Evolutionary conservation across 2,797 vertebrate species (phyloP), one percentile per base, ranked within the genome.

Genomic region (Centropyge bicolor): DNA sequence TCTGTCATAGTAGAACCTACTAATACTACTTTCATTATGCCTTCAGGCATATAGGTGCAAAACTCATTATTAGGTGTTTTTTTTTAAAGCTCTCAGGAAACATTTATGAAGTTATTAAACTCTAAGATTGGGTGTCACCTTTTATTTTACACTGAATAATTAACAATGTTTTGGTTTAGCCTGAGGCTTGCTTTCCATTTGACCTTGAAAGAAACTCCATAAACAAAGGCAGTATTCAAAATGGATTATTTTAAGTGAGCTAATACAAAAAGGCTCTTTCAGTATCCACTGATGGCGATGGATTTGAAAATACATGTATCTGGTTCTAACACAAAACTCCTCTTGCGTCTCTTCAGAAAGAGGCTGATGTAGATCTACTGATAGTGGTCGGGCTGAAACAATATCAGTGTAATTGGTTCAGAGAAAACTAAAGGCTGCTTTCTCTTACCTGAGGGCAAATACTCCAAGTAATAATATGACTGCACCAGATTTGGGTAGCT

Each of bases 121-220:
- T 41, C 84, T 36, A n/a, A 70, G 20, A 74, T 72, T 64, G 43
- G 49, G 8, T 65, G 24, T 67, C 43, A 78, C 48, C 27, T 74
- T 68, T 52, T 35, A 43, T 56, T 13, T 41, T 17, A 57, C 40
- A 14, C 27, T 74, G 14, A 85, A 62, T 83, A 68, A 87, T 83
- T 62, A 78, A 76, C 41, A 38, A 6, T 59, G 27, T 52, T 70
- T 43, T 22, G 51, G 24, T 76, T 86, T 48, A 60, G 81, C 76
- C 77, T 17, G 17, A 5, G 68, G 86, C 74, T 70, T 27, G 54
- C 0, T 66, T 78, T 80, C 68, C 11, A 66, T 64, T 56, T 87
- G 63, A 86, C 87, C 73, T 90, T 90, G 63, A 84, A 24, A 70
- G 45, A 76, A 56, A 68, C 40, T 61, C 12, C 35, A 56, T 36